phyloP scores from a whole-genome alignment of 2,888 invertebrate species.

The Sphaerophoria rueppellii region DNA sequence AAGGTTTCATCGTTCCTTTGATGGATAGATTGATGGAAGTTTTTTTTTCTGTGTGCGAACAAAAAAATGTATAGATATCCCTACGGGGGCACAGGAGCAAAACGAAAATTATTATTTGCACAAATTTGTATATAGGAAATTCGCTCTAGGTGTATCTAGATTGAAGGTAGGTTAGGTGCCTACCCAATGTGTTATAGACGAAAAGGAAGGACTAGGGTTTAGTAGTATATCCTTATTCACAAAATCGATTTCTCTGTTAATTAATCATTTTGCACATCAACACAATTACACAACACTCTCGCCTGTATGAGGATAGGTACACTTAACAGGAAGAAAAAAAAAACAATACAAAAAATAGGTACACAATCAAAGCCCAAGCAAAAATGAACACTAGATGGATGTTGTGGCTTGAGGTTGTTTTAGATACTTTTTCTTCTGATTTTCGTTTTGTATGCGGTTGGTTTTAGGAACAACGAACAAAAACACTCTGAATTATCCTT shows the following conservation, averaged over 20 bases:
- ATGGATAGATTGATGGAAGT: conserved; percentile 28
- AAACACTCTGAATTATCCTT: conserved; percentile 68
- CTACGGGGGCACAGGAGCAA: conserved; percentile 27
- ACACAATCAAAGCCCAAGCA: conserved; percentile 39
- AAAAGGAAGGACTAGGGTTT: conserved; percentile 4
- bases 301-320: background rate
- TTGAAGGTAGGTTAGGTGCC: background rate
- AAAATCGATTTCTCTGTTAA: conserved; percentile 71
- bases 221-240: conserved; percentile 13
- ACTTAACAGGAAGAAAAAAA: too few species aligned
- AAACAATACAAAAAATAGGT: background rate
- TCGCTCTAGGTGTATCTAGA: background rate
- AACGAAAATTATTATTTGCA: conserved; percentile 45
- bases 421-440: conserved; percentile 5
- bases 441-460: conserved; percentile 42
- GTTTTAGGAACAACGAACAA: conserved; percentile 57
- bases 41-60: conserved; percentile 6
- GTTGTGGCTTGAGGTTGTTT: conserved; percentile 29
- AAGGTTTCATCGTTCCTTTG: conserved; percentile 38
- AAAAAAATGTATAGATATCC: conserved; percentile 43
- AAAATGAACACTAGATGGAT: conserved; percentile 34
- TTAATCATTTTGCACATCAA: conserved; percentile 59
- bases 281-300: conserved; percentile 19
- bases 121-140: background rate
- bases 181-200: background rate